Conservation (phyloP, 1,140 invertebrate species). For the Steinernema feltiae region DNA sequence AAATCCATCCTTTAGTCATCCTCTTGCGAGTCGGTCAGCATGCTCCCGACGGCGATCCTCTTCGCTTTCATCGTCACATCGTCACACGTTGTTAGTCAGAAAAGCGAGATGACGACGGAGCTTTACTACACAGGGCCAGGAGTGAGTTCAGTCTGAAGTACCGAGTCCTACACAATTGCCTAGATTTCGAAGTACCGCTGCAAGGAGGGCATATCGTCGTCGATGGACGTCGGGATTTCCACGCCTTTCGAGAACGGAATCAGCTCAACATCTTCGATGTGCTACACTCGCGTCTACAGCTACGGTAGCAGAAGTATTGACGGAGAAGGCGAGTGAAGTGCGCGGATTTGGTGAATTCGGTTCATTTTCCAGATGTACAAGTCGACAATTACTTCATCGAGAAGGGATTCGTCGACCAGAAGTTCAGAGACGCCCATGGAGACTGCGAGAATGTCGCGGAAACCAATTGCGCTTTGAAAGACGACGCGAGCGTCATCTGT, state of each 20-base stretch:
- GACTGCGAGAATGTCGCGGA: neutral
- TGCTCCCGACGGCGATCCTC: too few relatives aligned
- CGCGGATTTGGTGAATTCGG: neutral
- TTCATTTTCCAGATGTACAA: neutral
- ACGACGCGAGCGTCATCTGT: neutral
- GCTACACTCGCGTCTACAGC: neutral
- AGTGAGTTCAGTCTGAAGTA: too few relatives aligned
- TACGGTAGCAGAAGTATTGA: neutral
- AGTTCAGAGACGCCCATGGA: neutral
- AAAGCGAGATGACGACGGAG: too few relatives aligned
- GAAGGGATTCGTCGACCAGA: neutral
- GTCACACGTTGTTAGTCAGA: too few relatives aligned
- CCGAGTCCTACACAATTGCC: too few relatives aligned
- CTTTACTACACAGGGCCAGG: too few relatives aligned
- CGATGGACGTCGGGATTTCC: neutral
- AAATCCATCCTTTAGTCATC: too few relatives aligned
- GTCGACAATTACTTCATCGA: neutral
- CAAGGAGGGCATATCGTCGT: neutral
- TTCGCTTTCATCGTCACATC: too few relatives aligned
- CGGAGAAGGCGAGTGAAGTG: neutral
- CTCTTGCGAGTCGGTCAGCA: too few relatives aligned
- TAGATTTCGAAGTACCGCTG: too few relatives aligned
- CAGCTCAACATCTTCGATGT: neutral
- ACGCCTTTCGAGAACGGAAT: neutral
- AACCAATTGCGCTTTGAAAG: neutral